Conservation (phyloP, 2,888 invertebrate species). For the Philereme transversata region DNA sequence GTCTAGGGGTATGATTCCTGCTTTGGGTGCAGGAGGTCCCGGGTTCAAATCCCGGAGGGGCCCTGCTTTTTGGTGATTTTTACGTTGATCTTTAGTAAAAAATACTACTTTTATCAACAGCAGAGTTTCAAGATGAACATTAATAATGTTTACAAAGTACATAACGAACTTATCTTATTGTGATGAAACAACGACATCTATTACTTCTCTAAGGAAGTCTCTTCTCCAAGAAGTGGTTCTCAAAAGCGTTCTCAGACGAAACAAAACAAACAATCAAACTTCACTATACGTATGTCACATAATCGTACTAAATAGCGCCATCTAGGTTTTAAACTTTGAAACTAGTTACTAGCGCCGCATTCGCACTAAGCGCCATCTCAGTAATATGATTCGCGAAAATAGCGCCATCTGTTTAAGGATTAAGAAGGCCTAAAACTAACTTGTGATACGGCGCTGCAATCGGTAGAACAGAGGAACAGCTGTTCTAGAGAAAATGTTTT, state of each 20-base stretch:
- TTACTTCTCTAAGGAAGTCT: neutral
- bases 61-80: slow-evolving; percentile 63
- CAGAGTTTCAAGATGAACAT: neutral
- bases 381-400: no score
- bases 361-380: no score
- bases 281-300: neutral
- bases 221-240: no score
- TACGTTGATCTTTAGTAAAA: neutral
- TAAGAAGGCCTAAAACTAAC: neutral
- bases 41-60: slow-evolving; percentile 89
- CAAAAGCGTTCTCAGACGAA: neutral
- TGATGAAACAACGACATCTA: neutral
- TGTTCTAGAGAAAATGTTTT: slow-evolving; percentile 53
- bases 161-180: neutral
- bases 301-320: neutral
- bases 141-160: neutral
- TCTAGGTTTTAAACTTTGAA: no score
- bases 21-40: slow-evolving; percentile 89
- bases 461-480: slow-evolving; percentile 53
- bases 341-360: no score
- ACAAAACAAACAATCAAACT: no score
- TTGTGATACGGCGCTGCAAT: slow-evolving; percentile 25
- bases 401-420: neutral
- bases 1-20: slow-evolving; percentile 89
- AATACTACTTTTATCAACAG: neutral